Evolutionary conservation across 2,888 invertebrate species (phyloP), one percentile per base, ranked within the genome.

Genomic region (Bugula neritina): DNA sequence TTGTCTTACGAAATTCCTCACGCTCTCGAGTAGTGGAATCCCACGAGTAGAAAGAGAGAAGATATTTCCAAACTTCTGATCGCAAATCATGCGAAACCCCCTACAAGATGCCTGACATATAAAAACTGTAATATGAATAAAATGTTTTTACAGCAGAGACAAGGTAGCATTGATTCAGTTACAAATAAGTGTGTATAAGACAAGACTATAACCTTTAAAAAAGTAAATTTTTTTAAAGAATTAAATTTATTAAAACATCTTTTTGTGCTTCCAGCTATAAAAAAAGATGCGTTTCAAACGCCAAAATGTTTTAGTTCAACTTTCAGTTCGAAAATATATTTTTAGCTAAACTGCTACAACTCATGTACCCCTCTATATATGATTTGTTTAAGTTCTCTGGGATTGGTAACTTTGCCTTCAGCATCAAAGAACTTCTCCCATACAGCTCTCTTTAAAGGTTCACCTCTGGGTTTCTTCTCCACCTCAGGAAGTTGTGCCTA

Each of bases 61-160:
- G 87, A 84, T 91, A 97, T 83, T 96, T 97, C 98, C 98, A 99
- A 0, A 94, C 92, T 78, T 92, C 91, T 23, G 88, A 87, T 23
- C 95, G 87, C 74, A 95, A 87, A 23, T 77, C 75, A 31, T 63
- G 79, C 75, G 71, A 73, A 17, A 77, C 35, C 29, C 75, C 75
- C 73, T 72, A 35, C 23, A 70, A 69, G n/a, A n/a, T n/a, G n/a
- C n/a, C n/a, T n/a, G n/a, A n/a, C n/a, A n/a, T n/a, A n/a, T n/a
- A n/a, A n/a, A n/a, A n/a, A n/a, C n/a, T n/a, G n/a, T n/a, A n/a
- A n/a, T n/a, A n/a, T n/a, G n/a, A n/a, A n/a, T n/a, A n/a, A n/a
- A n/a, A n/a, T n/a, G n/a, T n/a, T n/a, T n/a, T n/a, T n/a, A n/a
- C n/a, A n/a, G n/a, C n/a, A n/a, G 25, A 17, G 17, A 27, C n/a